Evolutionary conservation across 1,140 invertebrate species (phyloP).

Genomic region (Drosophila mojavensis): DNA sequence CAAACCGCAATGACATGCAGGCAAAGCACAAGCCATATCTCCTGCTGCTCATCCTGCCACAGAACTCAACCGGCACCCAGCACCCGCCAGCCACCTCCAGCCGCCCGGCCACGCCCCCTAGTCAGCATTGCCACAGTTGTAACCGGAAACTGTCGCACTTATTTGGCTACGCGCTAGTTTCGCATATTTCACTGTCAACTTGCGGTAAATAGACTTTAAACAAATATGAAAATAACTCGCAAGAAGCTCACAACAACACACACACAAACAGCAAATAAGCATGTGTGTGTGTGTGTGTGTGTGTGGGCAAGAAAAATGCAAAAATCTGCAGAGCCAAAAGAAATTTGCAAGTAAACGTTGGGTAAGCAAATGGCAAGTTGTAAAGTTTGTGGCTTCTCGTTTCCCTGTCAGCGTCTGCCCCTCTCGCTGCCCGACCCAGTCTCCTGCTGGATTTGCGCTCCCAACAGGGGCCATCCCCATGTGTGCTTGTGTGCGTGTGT

Average conservation of each 20-base stretch:
- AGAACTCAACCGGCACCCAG: not conserved
- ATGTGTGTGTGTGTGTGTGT: constrained; percentile 22
- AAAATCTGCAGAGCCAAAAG: constrained; percentile 58
- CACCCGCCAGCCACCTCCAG: not conserved
- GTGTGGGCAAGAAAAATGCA: constrained; percentile 64
- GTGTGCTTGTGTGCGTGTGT: not conserved
- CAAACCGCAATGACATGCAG: constrained; percentile 82
- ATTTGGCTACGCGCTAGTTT: constrained; percentile 82
- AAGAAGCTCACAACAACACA: constrained; percentile 48
- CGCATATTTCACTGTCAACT: constrained; percentile 82
- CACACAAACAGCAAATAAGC: not conserved
- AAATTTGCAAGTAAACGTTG: constrained; percentile 78
- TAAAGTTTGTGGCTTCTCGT: constrained; percentile 61
- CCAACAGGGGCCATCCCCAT: not conserved
- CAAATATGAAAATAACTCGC: constrained; percentile 81
- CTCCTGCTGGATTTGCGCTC: not conserved
- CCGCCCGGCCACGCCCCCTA: not conserved
- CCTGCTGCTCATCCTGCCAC: constrained; percentile 45
- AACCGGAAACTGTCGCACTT: constrained; percentile 82
- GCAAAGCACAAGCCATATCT: constrained; percentile 58
- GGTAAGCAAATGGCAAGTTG: constrained; percentile 78
- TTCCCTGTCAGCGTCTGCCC: constrained; percentile 34
- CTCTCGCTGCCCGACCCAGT: too few species aligned
- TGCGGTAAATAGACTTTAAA: constrained; percentile 83
- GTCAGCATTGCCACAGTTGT: constrained; percentile 74